Base-by-base conservation (phyloP, 2,888 invertebrate genomes). In the Octodonta nipae region DNA sequence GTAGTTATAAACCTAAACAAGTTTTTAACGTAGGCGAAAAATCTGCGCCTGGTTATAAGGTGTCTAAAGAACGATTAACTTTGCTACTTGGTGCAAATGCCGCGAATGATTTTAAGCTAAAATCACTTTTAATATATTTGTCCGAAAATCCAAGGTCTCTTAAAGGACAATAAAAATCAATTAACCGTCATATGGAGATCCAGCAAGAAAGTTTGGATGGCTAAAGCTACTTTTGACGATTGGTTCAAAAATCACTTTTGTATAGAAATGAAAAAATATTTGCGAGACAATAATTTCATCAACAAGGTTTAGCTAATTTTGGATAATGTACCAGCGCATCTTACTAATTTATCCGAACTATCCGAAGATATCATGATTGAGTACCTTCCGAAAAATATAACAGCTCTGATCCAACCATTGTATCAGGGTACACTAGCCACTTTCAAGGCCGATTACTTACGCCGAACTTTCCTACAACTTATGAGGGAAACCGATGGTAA, bases 51-150 rank as follows among this genome's bases (percentile, higher is more conserved):
- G 20, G 20, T 7, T 6, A 20, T 20, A 20, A 7, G 20, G 20
- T 20, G 20, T 20, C 20, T 20, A 20, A 20, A 20, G n/a, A 20
- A 20, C 20, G 20, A 20, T 20, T 20, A 20, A 20, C n/a, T 20
- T 20, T 20, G 20, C 20, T 20, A 6, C 20, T 20, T 20, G 20
- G 20, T 20, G 20, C 20, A 20, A 20, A 20, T 20, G 20, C 20
- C n/a, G n/a, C 20, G n/a, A n/a, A n/a, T 6, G 20, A n/a, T 20
- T 20, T 20, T 20, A 20, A 20, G 20, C 7, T 20, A 20, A 20
- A 20, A 20, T n/a, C 20, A 20, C 20, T 20, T n/a, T 20, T 20
- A 20, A n/a, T 20, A 20, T 20, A 20, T 20, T n/a, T 20, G 6
- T n/a, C n/a, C 20, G 20, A 20, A n/a, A 20, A 7, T 20, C 20